Conservation (phyloP, 2,113 vertebrate species). For the Cranoglanis bouderius region DNA sequence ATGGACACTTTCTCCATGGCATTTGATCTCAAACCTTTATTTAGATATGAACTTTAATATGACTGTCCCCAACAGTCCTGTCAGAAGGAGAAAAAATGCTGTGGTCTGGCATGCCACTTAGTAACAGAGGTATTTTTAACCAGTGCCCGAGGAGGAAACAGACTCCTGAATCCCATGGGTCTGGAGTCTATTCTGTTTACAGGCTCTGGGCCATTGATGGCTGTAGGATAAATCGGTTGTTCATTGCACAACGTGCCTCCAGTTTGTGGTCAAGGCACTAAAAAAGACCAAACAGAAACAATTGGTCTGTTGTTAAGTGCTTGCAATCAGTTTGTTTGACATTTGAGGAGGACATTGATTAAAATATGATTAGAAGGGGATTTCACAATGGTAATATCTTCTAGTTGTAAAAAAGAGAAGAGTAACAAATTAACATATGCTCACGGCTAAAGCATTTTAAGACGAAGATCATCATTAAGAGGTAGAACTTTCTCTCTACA, state of each 20-base stretch:
- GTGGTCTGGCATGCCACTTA: conserved; percentile 19
- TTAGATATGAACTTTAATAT: conserved; percentile 66
- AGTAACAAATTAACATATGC: neutral
- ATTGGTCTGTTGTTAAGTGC: neutral
- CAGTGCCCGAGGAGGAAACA: conserved; percentile 23
- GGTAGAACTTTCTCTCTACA: no score
- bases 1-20: conserved; percentile 27
- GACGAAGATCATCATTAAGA: neutral
- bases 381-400: neutral
- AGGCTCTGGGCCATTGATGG: conserved; percentile 1
- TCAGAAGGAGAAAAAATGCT: conserved; percentile 22
- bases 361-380: neutral
- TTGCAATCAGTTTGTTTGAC: neutral
- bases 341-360: neutral
- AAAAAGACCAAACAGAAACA: neutral
- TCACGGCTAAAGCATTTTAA: neutral
- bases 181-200: neutral
- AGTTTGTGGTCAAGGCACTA: conserved; percentile 7
- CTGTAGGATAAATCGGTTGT: conserved; percentile 5
- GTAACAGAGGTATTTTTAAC: conserved; percentile 38
- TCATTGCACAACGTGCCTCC: neutral
- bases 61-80: conserved; percentile 22
- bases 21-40: conserved; percentile 60
- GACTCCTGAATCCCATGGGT: conserved; percentile 20
- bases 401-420: neutral